phyloP scores from a whole-genome alignment of 2,113 vertebrate genomes.

The Ctenodactylus gundi region DNA sequence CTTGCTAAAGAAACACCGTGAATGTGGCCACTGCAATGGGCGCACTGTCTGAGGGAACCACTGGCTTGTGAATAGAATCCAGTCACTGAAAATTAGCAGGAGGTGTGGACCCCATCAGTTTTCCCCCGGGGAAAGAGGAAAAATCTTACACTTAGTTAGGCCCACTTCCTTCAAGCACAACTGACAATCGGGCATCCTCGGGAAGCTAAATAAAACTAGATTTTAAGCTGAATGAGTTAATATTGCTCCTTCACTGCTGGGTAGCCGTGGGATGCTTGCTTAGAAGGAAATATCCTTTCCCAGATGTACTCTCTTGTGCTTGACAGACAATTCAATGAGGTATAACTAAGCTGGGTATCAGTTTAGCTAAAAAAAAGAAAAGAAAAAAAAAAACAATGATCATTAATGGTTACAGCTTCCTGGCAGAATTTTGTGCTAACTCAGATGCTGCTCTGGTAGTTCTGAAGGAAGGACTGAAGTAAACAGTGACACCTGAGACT shows the following conservation, averaged over 20 bases:
- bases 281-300: neutral
- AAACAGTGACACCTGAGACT: neutral
- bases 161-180: constrained; percentile 26
- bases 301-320: neutral
- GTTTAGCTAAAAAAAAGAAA: neutral
- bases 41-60: neutral
- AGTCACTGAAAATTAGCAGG: constrained; percentile 27
- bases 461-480: neutral
- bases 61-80: constrained; percentile 44
- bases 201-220: neutral
- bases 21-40: neutral
- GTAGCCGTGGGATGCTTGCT: neutral
- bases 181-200: neutral
- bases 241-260: neutral
- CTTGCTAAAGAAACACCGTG: neutral
- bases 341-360: neutral
- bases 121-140: constrained; percentile 40
- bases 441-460: neutral
- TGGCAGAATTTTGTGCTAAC: neutral
- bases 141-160: neutral
- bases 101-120: neutral
- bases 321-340: neutral
- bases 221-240: neutral
- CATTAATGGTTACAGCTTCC: neutral
- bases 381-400: constrained; percentile 11